These are phyloP conservation scores for Pachydiplax longipennis DNA, from an alignment of 2,888 invertebrate species.

Conservation along the genomic window DNA sequence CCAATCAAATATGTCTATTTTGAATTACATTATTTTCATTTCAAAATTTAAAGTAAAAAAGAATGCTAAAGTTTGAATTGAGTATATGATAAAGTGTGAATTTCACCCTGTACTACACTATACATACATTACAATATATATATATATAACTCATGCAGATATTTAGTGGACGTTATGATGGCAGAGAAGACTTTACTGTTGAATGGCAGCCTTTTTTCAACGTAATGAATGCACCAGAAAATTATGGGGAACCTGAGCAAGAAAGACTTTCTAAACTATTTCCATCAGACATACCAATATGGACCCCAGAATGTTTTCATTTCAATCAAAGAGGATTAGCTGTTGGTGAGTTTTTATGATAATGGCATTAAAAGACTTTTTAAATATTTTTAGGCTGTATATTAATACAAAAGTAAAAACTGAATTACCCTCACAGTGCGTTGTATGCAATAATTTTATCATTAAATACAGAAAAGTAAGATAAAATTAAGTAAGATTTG, in stretches of 20 bases:
- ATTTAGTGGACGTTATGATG: conserved; percentile 70
- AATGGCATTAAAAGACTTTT: too few species aligned
- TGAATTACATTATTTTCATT: not conserved
- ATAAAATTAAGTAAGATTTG: not conserved
- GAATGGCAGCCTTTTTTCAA: conserved; percentile 77
- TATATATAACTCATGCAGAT: conserved; percentile 60
- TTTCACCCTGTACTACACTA: too few species aligned
- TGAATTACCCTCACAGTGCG: too few species aligned
- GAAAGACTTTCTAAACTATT: conserved; percentile 70
- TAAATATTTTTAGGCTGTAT: too few species aligned
- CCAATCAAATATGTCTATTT: not conserved
- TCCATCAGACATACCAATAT: conserved; percentile 58
- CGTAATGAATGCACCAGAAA: conserved; percentile 70
- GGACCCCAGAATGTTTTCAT: not conserved
- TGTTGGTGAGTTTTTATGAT: conserved; percentile 60
- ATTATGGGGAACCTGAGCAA: not conserved
- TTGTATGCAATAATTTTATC: too few species aligned
- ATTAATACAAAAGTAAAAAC: too few species aligned
- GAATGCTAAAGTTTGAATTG: too few species aligned
- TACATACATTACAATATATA: too few species aligned
- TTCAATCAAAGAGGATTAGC: conserved; percentile 65
- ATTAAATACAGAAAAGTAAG: too few species aligned
- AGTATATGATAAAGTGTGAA: too few species aligned
- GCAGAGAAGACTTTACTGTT: conserved; percentile 73
- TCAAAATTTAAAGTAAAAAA: too few species aligned